Evolutionary conservation across 1,140 invertebrate species (phyloP).

Genomic region (Cydia strobilella): DNA sequence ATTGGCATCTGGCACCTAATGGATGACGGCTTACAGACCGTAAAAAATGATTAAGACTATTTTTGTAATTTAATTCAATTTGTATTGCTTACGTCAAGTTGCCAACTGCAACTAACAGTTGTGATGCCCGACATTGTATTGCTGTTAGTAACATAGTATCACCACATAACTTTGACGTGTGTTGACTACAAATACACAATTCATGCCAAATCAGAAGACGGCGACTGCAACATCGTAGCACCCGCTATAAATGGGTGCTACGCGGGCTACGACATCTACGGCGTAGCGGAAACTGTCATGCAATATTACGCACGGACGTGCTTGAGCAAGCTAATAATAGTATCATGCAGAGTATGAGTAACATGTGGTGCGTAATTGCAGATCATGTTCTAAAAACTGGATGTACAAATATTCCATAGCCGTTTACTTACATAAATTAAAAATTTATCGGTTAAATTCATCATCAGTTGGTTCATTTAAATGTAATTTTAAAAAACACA

Average conservation of each 20-base stretch:
- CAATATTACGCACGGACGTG: neutral
- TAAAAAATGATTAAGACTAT: too few relatives aligned
- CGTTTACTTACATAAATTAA: too few relatives aligned
- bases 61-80: too few relatives aligned
- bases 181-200: neutral
- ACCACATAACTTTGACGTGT: neutral
- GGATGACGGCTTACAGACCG: too few relatives aligned
- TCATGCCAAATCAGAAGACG: neutral
- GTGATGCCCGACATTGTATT: too few relatives aligned
- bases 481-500: too few relatives aligned
- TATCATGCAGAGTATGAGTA: neutral
- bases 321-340: neutral
- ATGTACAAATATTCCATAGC: too few relatives aligned
- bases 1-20: too few relatives aligned
- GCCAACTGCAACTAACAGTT: too few relatives aligned
- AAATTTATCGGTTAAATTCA: too few relatives aligned
- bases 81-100: too few relatives aligned
- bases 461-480: too few relatives aligned
- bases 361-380: neutral
- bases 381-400: neutral
- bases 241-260: slow-evolving; percentile 1
- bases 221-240: slow-evolving; percentile 1
- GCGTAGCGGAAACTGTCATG: neutral
- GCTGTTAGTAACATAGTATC: neutral
- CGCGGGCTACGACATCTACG: neutral